Evolutionary conservation across 2,113 vertebrate genomes (phyloP).

Genomic region (Ornithorhynchus anatinus): DNA sequence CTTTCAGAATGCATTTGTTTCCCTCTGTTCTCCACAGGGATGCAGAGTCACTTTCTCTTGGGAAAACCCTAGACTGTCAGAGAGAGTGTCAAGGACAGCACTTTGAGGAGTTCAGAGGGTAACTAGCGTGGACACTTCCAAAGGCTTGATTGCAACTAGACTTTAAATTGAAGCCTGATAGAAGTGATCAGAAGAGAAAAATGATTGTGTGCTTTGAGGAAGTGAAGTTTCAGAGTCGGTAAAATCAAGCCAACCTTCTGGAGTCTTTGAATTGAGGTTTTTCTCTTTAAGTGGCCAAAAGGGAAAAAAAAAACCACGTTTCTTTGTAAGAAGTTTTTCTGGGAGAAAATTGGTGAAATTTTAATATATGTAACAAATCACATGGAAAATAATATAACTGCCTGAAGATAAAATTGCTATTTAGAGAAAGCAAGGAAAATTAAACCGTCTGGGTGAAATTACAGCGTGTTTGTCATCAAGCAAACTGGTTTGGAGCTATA

Average conservation of each 20-base stretch:
- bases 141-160: background rate
- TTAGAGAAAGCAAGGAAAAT: background rate
- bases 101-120: background rate
- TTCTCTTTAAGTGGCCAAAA: background rate
- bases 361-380: background rate
- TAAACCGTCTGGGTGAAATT: background rate
- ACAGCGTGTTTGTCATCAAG: background rate
- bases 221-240: background rate
- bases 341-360: background rate
- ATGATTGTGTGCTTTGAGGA: background rate
- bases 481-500: background rate
- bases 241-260: background rate
- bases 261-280: background rate
- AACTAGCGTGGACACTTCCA: conserved; percentile 13
- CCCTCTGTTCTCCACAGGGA: background rate
- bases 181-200: background rate
- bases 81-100: conserved; percentile 4
- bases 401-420: background rate
- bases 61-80: background rate
- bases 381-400: conserved; percentile 7
- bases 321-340: background rate
- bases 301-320: background rate
- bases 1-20: conserved; percentile 21
- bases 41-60: background rate
- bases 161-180: background rate